phyloP scores from a whole-genome alignment of 30 jellyfish, hydroid and myxozoan species.

The Aurelia sp. region DNA sequence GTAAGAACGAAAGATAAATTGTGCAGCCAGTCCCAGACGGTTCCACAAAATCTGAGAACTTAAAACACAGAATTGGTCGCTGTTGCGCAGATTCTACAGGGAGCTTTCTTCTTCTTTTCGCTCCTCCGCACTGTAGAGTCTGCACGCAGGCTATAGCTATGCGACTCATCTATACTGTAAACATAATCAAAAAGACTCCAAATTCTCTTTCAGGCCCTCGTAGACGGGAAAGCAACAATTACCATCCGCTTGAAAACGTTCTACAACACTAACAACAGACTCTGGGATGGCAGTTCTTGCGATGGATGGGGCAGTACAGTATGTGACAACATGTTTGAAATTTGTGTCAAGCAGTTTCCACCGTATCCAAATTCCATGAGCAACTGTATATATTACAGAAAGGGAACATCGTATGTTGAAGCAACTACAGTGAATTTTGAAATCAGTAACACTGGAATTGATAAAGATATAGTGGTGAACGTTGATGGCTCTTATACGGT shows the following conservation, averaged over 20 bases:
- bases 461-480: slow-evolving; percentile 31
- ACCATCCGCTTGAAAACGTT: slow-evolving; percentile 24
- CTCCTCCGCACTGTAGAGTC: too few species aligned
- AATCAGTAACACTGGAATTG: slow-evolving; percentile 31
- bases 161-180: too few species aligned
- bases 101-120: too few species aligned
- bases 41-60: too few species aligned
- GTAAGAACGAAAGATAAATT: too few species aligned
- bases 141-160: too few species aligned
- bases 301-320: slow-evolving; percentile 25
- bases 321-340: slow-evolving; percentile 51
- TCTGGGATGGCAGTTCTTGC: slow-evolving; percentile 55
- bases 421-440: slow-evolving; percentile 55
- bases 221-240: slow-evolving; percentile 17
- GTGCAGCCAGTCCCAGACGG: too few species aligned
- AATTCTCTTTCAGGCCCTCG: background rate
- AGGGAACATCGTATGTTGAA: slow-evolving; percentile 1
- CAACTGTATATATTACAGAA: slow-evolving; percentile 42
- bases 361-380: slow-evolving; percentile 41
- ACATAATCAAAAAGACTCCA: too few species aligned
- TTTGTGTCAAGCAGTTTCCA: slow-evolving; percentile 53
- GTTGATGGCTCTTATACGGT: slow-evolving; percentile 43
- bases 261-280: slow-evolving; percentile 12
- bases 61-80: too few species aligned
- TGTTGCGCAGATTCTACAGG: too few species aligned